These are phyloP conservation scores for Gobiocypris rarus DNA, from an alignment of 2,113 vertebrate genomes.

Conservation along the genomic window DNA sequence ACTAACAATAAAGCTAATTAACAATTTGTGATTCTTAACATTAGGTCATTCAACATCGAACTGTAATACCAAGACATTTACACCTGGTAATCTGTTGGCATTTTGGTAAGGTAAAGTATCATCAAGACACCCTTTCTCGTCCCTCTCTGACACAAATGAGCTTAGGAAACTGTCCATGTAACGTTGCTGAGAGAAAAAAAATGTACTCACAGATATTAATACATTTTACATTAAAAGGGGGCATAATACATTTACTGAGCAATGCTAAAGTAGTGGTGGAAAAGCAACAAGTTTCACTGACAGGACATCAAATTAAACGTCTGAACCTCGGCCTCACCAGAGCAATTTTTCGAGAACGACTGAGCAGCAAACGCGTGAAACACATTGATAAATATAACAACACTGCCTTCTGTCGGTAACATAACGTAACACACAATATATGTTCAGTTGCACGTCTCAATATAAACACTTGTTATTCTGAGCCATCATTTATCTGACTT, in stretches of 20 bases:
- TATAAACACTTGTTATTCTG: not conserved
- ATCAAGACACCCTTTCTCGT: not conserved
- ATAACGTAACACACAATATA: not conserved
- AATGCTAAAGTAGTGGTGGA: not conserved
- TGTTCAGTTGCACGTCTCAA: not conserved
- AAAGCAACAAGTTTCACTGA: not conserved
- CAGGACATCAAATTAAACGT: not conserved
- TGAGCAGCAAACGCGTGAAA: not conserved
- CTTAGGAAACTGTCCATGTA: not conserved
- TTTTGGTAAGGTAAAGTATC: not conserved
- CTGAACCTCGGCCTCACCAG: not conserved
- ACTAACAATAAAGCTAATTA: too few relatives aligned
- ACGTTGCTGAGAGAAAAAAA: not conserved
- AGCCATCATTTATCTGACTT: constrained; percentile 51
- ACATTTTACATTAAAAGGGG: not conserved
- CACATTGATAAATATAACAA: constrained; percentile 42
- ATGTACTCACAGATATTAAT: not conserved
- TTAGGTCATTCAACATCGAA: not conserved
- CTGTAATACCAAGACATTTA: not conserved
- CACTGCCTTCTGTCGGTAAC: constrained; percentile 56
- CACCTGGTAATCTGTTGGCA: not conserved
- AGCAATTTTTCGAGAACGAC: not conserved
- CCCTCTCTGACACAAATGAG: not conserved
- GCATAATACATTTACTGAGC: not conserved
- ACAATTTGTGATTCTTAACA: not conserved